These are phyloP conservation scores for Myiozetetes cayanensis DNA, from an alignment of 2,113 vertebrate species.

Conservation along the genomic window DNA sequence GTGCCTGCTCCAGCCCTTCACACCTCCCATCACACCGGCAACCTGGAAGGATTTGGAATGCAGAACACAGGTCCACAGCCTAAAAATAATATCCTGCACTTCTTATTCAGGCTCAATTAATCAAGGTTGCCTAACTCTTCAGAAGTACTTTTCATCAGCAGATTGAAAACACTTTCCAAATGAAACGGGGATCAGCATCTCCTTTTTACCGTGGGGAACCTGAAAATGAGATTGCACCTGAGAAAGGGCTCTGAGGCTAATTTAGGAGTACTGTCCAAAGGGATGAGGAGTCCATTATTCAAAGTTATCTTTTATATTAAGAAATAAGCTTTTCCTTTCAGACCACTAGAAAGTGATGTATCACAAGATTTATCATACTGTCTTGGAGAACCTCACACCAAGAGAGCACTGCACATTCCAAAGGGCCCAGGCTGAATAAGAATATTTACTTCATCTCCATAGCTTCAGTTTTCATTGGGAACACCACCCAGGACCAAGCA, in stretches of 20 bases:
- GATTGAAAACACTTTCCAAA: constrained; percentile 1
- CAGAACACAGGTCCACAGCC: constrained; percentile 20
- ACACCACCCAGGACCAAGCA: not conserved
- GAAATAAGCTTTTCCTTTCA: constrained; percentile 8
- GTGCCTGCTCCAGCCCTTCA: not conserved
- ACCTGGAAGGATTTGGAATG: not conserved
- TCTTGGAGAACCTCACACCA: not conserved
- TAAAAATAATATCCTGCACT: constrained; percentile 50
- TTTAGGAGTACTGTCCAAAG: constrained; percentile 26
- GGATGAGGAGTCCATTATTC: constrained; percentile 3
- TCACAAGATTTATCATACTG: not conserved
- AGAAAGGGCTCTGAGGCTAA: not conserved
- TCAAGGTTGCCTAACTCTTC: constrained; percentile 50
- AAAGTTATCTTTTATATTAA: constrained; percentile 45
- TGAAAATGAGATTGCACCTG: constrained; percentile 14
- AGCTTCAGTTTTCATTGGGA: not conserved
- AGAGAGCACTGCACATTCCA: not conserved
- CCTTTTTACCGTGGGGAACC: not conserved
- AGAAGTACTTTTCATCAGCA: constrained; percentile 30
- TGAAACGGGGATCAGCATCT: not conserved
- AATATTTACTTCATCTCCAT: not conserved
- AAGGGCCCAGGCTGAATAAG: not conserved
- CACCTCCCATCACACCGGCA: not conserved
- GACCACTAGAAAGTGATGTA: not conserved
- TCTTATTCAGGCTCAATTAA: constrained; percentile 53